Evolutionary conservation across 2,797 vertebrate genomes (phyloP).

Genomic region (Heterohyrax brucei): DNA sequence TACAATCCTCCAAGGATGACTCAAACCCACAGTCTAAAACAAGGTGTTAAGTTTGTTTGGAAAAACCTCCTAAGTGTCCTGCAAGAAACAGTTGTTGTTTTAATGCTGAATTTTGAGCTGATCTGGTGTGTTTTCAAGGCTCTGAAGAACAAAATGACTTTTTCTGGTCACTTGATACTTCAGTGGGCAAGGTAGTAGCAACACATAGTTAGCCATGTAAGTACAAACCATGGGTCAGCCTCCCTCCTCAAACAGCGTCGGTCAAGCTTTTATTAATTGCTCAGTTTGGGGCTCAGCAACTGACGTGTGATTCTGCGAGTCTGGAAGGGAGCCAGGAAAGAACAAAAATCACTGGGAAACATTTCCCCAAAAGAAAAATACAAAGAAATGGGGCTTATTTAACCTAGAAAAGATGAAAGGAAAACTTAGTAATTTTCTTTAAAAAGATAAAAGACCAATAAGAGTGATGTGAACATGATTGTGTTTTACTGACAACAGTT

Average conservation of each 20-base stretch:
- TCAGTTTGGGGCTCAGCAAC: neutral
- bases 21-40: conserved; percentile 39
- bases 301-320: conserved; percentile 26
- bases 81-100: neutral
- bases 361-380: conserved; percentile 34
- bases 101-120: neutral
- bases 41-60: neutral
- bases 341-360: conserved; percentile 72
- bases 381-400: conserved; percentile 69
- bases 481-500: conserved; percentile 55
- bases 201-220: conserved; percentile 4
- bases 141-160: conserved; percentile 39
- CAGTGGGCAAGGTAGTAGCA: too few species aligned
- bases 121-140: neutral
- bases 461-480: conserved; percentile 65
- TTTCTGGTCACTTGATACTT: conserved; percentile 11
- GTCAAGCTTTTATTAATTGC: conserved; percentile 50
- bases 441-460: conserved; percentile 74
- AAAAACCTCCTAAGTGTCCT: neutral
- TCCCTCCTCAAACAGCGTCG: neutral
- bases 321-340: conserved; percentile 15
- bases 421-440: conserved; percentile 77
- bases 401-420: conserved; percentile 77
- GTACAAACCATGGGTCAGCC: neutral
- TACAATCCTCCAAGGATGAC: neutral